These are phyloP conservation scores for Porites cylindrica DNA, from an alignment of 92 coral and sea anemone genomes.

Conservation along the genomic window DNA sequence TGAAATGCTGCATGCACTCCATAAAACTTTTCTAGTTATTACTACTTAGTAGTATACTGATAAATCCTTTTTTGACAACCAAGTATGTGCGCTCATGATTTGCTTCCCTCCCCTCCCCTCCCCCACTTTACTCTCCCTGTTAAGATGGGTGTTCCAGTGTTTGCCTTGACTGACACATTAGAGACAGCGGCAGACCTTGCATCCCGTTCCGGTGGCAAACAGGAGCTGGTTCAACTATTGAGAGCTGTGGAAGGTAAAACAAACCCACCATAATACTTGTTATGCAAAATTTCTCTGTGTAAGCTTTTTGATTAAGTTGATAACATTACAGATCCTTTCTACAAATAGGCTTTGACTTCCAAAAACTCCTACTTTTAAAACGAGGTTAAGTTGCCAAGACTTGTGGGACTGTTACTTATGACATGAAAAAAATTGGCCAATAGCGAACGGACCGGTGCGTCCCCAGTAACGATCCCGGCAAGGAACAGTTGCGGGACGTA, in stretches of 20 bases:
- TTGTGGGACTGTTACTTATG: too few species aligned
- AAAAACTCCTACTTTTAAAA: too few species aligned
- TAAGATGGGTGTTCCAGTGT: slow-evolving; percentile 94
- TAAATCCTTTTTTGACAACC: too few species aligned
- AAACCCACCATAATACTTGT: not conserved
- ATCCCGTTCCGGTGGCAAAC: slow-evolving; percentile 88
- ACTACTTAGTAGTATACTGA: too few species aligned
- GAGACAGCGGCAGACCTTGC: slow-evolving; percentile 98
- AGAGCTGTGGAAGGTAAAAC: slow-evolving; percentile 91
- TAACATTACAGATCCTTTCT: not conserved
- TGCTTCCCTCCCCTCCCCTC: not conserved
- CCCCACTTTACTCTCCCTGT: not conserved
- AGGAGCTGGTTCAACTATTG: slow-evolving; percentile 78
- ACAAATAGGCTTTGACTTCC: too few species aligned
- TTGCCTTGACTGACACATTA: slow-evolving; percentile 87
- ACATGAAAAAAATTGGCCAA: too few species aligned
- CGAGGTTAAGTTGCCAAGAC: too few species aligned
- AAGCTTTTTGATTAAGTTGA: not conserved
- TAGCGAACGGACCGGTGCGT: too few species aligned
- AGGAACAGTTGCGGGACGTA: too few species aligned
- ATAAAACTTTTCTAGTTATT: too few species aligned
- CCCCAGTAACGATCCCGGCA: too few species aligned
- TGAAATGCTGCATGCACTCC: too few species aligned
- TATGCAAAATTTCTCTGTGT: not conserved
- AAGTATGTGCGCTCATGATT: not conserved